Percentiles rank a stretch among this genome's conserved stretches.
phyloP scores from a whole-genome alignment of 2,888 invertebrate genomes.

The Diarsia dahlii region DNA sequence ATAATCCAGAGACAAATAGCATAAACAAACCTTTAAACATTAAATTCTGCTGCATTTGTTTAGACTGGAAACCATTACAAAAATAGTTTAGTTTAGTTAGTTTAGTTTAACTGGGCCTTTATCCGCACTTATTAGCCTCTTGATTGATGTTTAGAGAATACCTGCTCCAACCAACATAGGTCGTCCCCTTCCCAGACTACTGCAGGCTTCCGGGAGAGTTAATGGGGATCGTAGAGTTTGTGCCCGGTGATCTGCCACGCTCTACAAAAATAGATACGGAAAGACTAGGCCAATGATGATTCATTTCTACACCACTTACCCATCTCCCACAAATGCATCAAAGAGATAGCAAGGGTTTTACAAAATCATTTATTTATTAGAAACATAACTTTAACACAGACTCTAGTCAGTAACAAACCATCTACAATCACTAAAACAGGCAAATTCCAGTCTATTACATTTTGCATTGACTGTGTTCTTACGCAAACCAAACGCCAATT shows the following conservation, averaged over 20 bases:
- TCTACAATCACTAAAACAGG: background rate
- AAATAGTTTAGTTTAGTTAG: too few relatives aligned
- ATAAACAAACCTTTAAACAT: background rate
- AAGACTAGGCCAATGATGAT: background rate
- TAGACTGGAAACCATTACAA: background rate
- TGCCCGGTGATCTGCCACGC: too few relatives aligned
- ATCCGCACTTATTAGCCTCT: too few relatives aligned
- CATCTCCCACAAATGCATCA: background rate
- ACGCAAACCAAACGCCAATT: background rate
- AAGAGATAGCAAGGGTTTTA: background rate
- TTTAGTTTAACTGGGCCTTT: too few relatives aligned
- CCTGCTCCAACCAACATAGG: too few relatives aligned
- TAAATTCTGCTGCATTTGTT: background rate
- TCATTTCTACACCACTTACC: background rate
- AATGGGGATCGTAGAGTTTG: too few relatives aligned
- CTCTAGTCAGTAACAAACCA: conserved; percentile 1
- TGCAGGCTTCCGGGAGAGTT: too few relatives aligned
- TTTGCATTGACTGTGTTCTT: background rate
- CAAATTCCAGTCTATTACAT: background rate
- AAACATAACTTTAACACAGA: background rate
- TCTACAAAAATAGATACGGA: background rate
- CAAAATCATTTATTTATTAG: background rate
- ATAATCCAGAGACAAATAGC: background rate
- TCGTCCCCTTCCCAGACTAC: too few relatives aligned
- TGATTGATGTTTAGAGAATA: too few relatives aligned